Evolutionary conservation across 2,888 invertebrate species (phyloP).

Genomic region (Protodeltote pygarga): DNA sequence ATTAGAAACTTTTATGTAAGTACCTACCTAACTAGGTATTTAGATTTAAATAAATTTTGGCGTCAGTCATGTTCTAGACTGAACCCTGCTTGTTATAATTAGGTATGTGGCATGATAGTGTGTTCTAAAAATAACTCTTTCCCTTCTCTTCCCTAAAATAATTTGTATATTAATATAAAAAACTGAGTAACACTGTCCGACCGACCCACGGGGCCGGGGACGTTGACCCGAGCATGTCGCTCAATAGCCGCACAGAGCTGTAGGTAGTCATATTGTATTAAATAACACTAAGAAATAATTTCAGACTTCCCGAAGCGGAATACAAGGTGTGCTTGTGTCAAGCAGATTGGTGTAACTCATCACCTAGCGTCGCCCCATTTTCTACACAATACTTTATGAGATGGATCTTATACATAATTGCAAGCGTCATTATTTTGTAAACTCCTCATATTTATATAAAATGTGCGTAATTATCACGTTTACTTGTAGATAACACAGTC

Average conservation of each 20-base stretch:
- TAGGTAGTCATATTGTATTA: not conserved
- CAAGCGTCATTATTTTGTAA: constrained; percentile 14
- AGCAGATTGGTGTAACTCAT: constrained; percentile 77
- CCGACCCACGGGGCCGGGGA: not conserved
- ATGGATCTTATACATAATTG: constrained; percentile 14
- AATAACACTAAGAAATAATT: constrained; percentile 38
- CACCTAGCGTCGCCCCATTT: constrained; percentile 30
- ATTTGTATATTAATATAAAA: too few relatives aligned
- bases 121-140: too few relatives aligned
- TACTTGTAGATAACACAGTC: constrained; percentile 21
- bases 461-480: constrained; percentile 14
- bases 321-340: constrained; percentile 77
- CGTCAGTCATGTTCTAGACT: too few relatives aligned
- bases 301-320: constrained; percentile 72
- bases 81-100: too few relatives aligned
- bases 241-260: too few relatives aligned
- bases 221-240: too few relatives aligned
- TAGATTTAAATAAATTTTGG: too few relatives aligned
- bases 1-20: too few relatives aligned
- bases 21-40: too few relatives aligned
- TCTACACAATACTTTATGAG: constrained; percentile 25
- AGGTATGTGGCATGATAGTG: too few relatives aligned
- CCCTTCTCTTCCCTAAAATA: too few relatives aligned
- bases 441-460: constrained; percentile 17
- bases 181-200: too few relatives aligned